Conservation (phyloP, 2,113 vertebrate genomes). For the Sylvicapra grimmia region DNA sequence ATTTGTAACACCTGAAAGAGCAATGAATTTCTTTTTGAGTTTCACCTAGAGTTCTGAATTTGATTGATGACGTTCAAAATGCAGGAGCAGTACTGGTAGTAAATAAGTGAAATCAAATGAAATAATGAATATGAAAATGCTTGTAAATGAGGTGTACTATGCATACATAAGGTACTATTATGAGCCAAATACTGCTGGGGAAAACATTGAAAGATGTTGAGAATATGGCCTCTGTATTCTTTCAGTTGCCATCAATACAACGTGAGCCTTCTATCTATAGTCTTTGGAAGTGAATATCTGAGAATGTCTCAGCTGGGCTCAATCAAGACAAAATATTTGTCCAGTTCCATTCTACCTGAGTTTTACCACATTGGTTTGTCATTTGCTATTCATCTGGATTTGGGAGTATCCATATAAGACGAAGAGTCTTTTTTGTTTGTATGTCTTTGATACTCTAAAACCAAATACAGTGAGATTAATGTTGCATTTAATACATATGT, state of each 20-base stretch:
- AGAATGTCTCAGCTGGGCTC: background rate
- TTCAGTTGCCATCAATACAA: background rate
- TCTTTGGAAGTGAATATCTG: background rate
- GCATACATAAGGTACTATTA: background rate
- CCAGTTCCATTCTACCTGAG: background rate
- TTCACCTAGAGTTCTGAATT: conserved; percentile 19
- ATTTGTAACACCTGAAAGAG: background rate
- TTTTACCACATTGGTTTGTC: background rate
- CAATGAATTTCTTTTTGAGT: background rate
- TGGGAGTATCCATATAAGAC: background rate
- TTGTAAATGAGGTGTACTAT: background rate
- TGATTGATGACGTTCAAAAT: conserved; percentile 12
- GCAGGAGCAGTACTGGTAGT: background rate
- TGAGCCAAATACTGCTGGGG: background rate
- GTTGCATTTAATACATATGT: background rate
- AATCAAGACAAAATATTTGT: background rate
- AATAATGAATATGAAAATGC: background rate
- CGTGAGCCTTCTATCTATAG: background rate
- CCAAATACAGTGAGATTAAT: background rate
- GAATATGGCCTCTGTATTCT: background rate
- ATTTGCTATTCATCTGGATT: background rate
- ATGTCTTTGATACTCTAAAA: background rate
- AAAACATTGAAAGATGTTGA: background rate
- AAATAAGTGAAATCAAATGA: conserved; percentile 6
- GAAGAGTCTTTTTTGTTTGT: background rate